Evolutionary conservation across 2,797 vertebrate genomes (phyloP).

Genomic region (Cryptoblepharus egeriae): DNA sequence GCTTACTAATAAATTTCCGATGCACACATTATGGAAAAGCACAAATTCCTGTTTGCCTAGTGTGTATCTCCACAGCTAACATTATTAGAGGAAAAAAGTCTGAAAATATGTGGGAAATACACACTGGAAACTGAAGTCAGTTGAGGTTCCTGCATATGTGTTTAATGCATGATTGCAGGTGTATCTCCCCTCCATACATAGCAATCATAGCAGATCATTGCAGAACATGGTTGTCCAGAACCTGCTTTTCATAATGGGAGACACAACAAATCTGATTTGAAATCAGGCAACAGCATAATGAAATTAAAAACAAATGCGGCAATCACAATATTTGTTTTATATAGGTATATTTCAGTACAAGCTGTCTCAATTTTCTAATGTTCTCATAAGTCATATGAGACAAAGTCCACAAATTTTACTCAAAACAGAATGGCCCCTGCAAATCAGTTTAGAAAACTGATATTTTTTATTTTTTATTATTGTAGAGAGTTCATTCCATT

Average conservation of each 20-base stretch:
- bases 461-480: too few species aligned
- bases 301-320: neutral
- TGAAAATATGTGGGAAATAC: neutral
- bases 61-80: neutral
- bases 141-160: neutral
- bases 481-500: too few species aligned
- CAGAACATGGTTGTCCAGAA: neutral
- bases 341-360: neutral
- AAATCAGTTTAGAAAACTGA: too few species aligned
- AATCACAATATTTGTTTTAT: neutral
- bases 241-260: neutral
- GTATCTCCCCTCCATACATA: neutral
- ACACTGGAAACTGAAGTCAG: neutral
- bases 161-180: too few species aligned
- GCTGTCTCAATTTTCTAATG: slow-evolving; percentile 18
- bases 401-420: too few species aligned
- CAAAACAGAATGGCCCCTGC: too few species aligned
- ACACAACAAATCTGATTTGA: neutral
- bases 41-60: neutral
- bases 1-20: too few species aligned
- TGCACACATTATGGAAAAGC: neutral
- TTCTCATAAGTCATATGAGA: slow-evolving; percentile 10
- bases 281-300: neutral
- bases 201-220: neutral
- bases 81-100: neutral